phyloP scores from a whole-genome alignment of 2,797 vertebrate species.

The Pteronotus mesoamericanus region DNA sequence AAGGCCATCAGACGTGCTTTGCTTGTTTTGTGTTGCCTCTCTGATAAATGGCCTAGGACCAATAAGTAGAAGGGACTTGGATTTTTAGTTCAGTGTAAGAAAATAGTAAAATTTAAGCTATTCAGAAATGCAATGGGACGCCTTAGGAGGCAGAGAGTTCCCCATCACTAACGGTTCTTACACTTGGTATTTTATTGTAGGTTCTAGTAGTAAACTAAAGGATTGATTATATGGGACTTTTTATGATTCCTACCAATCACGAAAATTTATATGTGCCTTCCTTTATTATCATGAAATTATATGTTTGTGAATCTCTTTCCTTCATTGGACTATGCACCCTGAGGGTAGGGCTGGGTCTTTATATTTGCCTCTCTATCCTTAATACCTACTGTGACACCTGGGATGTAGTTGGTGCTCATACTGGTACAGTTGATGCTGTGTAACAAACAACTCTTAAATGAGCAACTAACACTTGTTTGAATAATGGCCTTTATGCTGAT shows the following conservation, averaged over 20 bases:
- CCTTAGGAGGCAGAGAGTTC: neutral
- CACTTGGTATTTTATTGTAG: neutral
- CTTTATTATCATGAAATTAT: neutral
- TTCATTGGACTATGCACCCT: neutral
- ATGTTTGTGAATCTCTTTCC: neutral
- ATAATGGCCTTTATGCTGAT: neutral
- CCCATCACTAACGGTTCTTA: neutral
- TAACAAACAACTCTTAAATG: neutral
- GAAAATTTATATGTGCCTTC: neutral
- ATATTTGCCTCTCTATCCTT: neutral
- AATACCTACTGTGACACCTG: neutral
- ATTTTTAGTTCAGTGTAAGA: neutral
- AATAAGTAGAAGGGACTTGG: neutral
- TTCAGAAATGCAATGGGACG: neutral
- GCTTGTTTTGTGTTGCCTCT: neutral
- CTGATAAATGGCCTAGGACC: neutral
- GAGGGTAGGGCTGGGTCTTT: neutral
- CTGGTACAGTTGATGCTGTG: neutral
- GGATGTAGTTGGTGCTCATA: neutral
- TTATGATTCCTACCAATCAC: neutral
- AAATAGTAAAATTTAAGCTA: neutral
- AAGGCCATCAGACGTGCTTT: neutral
- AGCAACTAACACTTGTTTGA: neutral
- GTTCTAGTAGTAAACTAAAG: neutral
- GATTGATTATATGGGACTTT: neutral